Base-by-base conservation (phyloP, 2,113 vertebrate genomes). In the Cairina moschata region DNA sequence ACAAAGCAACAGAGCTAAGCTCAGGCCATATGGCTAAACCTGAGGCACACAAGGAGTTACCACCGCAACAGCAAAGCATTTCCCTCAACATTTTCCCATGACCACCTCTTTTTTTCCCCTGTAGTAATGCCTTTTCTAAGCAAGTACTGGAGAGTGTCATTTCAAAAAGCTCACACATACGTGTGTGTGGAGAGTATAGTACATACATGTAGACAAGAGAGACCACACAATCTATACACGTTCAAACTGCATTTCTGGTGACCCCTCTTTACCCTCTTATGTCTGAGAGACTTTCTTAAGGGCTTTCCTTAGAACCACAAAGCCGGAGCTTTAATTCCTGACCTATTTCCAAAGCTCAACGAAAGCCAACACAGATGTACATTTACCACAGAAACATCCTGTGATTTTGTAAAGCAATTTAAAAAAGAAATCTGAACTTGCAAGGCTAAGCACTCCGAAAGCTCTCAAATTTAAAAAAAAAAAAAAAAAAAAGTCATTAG, bases 301-400 rank as follows among this genome's bases (percentile, higher is more conserved):
- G 88, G 86, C 91, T 86, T 77, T 96, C 76, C 92, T 96, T 75
- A 65, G 92, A 95, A 94, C 80, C 93, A 90, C 86, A 97, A 96
- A 95, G 91, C 93, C 6, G 4, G 81, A 87, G 91, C 78, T 95
- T 92, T 96, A 97, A 96, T 96, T 96, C 96, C 96, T 97, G 96
- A 96, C 96, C 96, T 83, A 96, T 94, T 96, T 97, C 96, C 91
- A 93, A 97, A 95, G 93, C 96, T 96, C 95, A 93, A 77, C 16
- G 0, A 97, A 96, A 95, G 93, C 80, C 95, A 95, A 86, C 92
- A 94, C 96, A 94, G 96, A 97, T 94, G 92, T 94, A 96, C 68
- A 82, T 58, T 85, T 88, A 93, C 80, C 88, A 87, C 88, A 89
- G 92, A 96, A 92, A 92, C 48, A 94, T 86, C 74, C 86, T 92